Base-by-base conservation (phyloP, 92 coral and sea anemone genomes). In the Scolanthus callimorphus region DNA sequence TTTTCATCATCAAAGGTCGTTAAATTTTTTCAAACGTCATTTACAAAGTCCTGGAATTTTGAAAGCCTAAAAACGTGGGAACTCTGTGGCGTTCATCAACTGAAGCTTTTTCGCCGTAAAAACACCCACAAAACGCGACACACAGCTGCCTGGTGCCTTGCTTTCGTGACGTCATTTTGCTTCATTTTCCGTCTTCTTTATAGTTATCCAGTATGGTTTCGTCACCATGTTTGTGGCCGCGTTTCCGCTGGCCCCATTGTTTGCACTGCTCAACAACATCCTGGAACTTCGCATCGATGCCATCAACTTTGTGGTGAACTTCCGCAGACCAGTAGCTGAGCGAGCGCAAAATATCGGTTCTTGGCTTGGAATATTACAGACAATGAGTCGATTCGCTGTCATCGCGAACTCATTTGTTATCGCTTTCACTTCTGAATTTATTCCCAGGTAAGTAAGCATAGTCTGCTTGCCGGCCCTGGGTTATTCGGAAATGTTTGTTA, bases 211-310 rank as follows among this genome's bases (percentile, higher is more conserved):
- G 84, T 91, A 71, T 80, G 97, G 97, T 3, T 91, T 91, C 55
- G 97, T 91, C 11, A 91, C 97, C 47, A 83, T 91, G 96, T 91
- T 91, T 34, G 97, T 91, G 39, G 96, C 97, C 1, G 95, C 97
- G 20, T 91, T 91, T 49, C 97, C 97, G 13, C 88, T 91, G 68
- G 97, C 97, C 47, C 97, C 97, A 26, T 39, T 91, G 66, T 88
- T 91, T 53, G 97, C 97, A 29, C 84, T 91, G 27, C 59, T 88
- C 78, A 91, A 91, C 80, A 91, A 91, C 85, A 71, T 88, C 65
- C 46, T 91, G 54, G 97, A 91, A 70, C 78, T 84, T 22, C 82
- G 97, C 48, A 78, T 85, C 43, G 97, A 91, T 43, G 97, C 97
- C 57, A 88, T 84, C 29, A 91, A 91, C 68, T 91, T 91, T 66